Base-by-base conservation (phyloP, 2,888 invertebrate species). In the Dryobotodes eremita region DNA sequence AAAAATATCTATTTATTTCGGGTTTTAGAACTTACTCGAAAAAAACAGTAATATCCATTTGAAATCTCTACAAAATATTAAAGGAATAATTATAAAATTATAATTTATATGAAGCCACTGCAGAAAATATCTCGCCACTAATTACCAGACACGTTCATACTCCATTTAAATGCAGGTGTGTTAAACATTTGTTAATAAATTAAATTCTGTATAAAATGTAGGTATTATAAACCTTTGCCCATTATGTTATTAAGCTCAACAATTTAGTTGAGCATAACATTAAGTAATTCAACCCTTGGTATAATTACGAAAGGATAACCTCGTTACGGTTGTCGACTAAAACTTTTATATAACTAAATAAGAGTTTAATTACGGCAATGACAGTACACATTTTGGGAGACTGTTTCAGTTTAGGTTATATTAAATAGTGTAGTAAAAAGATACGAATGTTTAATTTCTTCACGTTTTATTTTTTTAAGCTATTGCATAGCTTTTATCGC, bases 281-380 rank as follows among this genome's bases (percentile, higher is more conserved):
- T 80, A 75, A 77, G 82, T 83, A 79, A 87, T 89, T 85, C 62
- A 81, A 84, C 88, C 83, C 86, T 80, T 76, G 65, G 74, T 83
- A 55, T 88, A 87, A 88, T 89, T 89, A 86, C 66, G 65, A 83
- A 88, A 78, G 89, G 88, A 89, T 89, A 88, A 89, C 83, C 79
- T 68, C 69, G 48, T 88, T 89, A 85, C 46, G 59, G 78, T 78
- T 57, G 82, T 72, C 48, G 72, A 53, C 66, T 53, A 23, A 76
- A 88, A 88, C 86, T 89, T 86, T 84, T 89, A 81, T 78, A 57
- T 82, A 86, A 86, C 83, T 84, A 85, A 86, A 82, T 86, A 88
- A 83, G 87, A 82, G 80, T 79, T 83, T 76, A 85, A 83, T 86
- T 83, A 83, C 23, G 50, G 23, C 50, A 82, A 86, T 83, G 72